These are phyloP conservation scores for Xylophagus ater DNA, from an alignment of 2,888 invertebrate genomes.

Conservation along the genomic window DNA sequence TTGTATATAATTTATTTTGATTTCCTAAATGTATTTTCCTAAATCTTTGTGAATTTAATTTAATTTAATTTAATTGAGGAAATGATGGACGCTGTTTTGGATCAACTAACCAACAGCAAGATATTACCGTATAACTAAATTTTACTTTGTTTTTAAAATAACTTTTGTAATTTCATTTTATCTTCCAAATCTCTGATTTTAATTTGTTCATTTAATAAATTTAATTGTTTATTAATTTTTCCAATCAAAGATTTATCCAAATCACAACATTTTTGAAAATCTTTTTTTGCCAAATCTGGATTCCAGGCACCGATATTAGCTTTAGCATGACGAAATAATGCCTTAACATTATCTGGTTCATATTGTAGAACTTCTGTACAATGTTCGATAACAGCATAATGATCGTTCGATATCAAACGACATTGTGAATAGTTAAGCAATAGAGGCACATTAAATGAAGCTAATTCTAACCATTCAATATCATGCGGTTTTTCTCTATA, in stretches of 20 bases:
- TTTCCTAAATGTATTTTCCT: constrained; percentile 48
- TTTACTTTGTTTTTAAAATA: too few species aligned
- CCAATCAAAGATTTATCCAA: constrained; percentile 56
- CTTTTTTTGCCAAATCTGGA: constrained; percentile 59
- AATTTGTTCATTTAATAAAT: constrained; percentile 51
- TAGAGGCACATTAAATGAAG: constrained; percentile 72
- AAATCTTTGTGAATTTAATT: constrained; percentile 56
- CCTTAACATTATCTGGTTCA: constrained; percentile 88
- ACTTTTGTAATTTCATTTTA: constrained; percentile 55
- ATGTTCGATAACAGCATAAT: constrained; percentile 83
- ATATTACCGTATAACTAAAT: too few species aligned
- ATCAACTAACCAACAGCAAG: too few species aligned
- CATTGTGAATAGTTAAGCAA: constrained; percentile 88
- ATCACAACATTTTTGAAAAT: constrained; percentile 55
- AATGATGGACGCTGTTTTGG: too few species aligned
- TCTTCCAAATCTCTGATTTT: constrained; percentile 60
- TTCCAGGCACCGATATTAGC: constrained; percentile 91
- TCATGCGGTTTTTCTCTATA: constrained; percentile 87
- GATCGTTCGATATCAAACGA: constrained; percentile 71
- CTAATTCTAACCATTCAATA: constrained; percentile 72
- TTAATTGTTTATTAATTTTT: constrained; percentile 60
- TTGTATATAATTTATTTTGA: not conserved
- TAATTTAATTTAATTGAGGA: too few species aligned
- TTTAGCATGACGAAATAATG: constrained; percentile 80
- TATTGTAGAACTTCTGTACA: constrained; percentile 75